A percentile compares a stretch with the other conserved stretches of the same genome.
Conservation (phyloP, 2,888 invertebrate genomes). For the Lottia gigantea region DNA sequence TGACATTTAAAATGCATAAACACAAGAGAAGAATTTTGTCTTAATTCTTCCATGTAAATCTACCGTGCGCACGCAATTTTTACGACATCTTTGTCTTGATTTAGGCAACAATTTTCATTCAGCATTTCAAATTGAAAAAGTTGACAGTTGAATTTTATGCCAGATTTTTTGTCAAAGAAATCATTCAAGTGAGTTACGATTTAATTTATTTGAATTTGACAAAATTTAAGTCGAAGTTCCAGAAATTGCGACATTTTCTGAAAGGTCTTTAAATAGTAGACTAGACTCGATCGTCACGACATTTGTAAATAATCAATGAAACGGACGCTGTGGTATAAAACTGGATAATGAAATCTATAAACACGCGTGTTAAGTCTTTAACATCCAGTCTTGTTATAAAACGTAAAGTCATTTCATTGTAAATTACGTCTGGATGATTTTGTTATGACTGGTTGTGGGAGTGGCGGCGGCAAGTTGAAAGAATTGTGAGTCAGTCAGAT, state of each 20-base stretch:
- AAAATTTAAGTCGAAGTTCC: no score
- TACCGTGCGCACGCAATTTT: neutral
- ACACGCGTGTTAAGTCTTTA: neutral
- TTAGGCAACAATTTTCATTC: no score
- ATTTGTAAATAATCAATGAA: no score
- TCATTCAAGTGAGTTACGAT: no score
- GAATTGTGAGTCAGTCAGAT: slow-evolving; percentile 16
- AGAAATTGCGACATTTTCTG: no score
- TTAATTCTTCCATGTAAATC: neutral
- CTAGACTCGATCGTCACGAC: no score
- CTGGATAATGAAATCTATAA: neutral
- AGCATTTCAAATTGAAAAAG: no score
- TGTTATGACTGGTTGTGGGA: slow-evolving; percentile 11
- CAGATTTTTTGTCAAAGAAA: no score
- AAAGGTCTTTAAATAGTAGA: no score
- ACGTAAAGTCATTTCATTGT: neutral
- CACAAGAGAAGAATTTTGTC: neutral
- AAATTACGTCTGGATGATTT: neutral
- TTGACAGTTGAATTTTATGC: no score
- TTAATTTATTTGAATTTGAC: no score
- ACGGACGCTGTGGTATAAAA: neutral
- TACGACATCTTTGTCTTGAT: neutral
- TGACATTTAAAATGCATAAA: neutral
- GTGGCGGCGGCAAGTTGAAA: slow-evolving; percentile 27
- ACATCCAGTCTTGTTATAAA: neutral